These are phyloP conservation scores for Emys orbicularis DNA, from an alignment of 2,797 vertebrate genomes.

Conservation along the genomic window DNA sequence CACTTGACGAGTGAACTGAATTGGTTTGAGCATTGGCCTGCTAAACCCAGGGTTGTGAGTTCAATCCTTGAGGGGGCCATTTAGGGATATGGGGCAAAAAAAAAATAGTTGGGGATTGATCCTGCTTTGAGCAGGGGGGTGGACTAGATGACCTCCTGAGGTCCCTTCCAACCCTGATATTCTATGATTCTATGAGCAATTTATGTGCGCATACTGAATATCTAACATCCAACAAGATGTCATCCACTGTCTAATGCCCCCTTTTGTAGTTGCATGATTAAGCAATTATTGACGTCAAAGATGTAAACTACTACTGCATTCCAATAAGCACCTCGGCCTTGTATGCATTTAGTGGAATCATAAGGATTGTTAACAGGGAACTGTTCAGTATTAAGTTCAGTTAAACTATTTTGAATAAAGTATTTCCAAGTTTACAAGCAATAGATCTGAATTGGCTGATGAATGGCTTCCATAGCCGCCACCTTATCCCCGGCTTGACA, in stretches of 20 bases:
- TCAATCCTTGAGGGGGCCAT: too few relatives aligned
- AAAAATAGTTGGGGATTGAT: too few relatives aligned
- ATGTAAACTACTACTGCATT: constrained; percentile 19
- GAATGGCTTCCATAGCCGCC: background rate
- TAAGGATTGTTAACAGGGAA: background rate
- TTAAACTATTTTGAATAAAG: background rate
- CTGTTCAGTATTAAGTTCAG: background rate
- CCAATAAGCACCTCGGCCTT: background rate
- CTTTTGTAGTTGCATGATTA: constrained; percentile 36
- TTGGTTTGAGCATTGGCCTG: too few relatives aligned
- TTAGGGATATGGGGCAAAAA: too few relatives aligned
- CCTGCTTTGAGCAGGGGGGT: too few relatives aligned
- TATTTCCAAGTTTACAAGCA: background rate
- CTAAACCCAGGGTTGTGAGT: too few relatives aligned
- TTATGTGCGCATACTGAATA: constrained; percentile 14
- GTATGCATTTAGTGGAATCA: background rate
- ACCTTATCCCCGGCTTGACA: background rate
- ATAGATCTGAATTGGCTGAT: background rate
- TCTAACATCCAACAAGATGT: background rate
- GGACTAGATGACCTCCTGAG: too few relatives aligned
- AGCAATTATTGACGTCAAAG: constrained; percentile 29
- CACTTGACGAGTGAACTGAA: background rate
- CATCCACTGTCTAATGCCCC: background rate
- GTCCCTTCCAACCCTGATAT: too few relatives aligned
- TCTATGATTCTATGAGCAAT: background rate